phyloP scores from a whole-genome alignment of 2,113 vertebrate species.

The Mastomys natalensis region DNA sequence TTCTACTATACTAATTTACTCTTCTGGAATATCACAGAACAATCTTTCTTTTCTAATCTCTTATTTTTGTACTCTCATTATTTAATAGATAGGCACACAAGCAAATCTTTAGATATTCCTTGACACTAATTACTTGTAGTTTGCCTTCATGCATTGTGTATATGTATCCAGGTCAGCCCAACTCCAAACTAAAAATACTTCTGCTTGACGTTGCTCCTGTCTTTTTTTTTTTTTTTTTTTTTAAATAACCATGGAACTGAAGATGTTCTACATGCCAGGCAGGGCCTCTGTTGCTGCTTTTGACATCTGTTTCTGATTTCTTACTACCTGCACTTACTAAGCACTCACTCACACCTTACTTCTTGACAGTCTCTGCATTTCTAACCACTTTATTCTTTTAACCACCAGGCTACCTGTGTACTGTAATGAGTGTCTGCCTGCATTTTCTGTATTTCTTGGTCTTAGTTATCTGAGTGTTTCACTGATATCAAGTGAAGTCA shows the following conservation, averaged over 20 bases:
- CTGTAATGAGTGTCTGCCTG: neutral
- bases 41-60: neutral
- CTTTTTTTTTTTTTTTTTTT: no score
- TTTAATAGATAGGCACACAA: neutral
- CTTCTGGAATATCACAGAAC: neutral
- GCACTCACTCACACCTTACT: neutral
- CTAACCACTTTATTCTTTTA: neutral
- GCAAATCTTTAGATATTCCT: neutral
- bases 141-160: neutral
- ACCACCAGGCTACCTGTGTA: neutral
- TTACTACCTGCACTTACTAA: neutral
- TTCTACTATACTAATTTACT: constrained; percentile 13
- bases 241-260: neutral
- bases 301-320: neutral
- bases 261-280: neutral
- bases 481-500: constrained; percentile 11
- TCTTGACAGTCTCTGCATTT: constrained; percentile 15
- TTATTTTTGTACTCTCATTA: neutral
- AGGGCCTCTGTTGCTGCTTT: neutral
- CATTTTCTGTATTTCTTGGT: neutral
- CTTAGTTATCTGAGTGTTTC: constrained; percentile 1
- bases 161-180: neutral
- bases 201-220: neutral
- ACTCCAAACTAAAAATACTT: constrained; percentile 9
- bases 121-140: constrained; percentile 8